Base-by-base conservation (phyloP, 2,113 vertebrate species). In the Gracilinanus agilis region DNA sequence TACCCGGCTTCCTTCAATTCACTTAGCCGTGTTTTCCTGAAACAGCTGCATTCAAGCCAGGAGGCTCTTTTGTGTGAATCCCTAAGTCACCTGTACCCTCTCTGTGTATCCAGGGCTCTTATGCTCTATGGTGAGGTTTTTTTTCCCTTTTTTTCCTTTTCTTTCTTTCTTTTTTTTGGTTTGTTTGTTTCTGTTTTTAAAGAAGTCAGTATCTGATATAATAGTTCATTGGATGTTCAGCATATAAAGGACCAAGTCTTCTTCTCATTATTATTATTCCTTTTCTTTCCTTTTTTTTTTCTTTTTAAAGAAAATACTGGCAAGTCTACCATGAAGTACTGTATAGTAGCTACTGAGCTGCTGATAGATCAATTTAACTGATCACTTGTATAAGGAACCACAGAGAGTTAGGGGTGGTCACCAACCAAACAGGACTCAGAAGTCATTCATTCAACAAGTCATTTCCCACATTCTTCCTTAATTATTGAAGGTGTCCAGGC, bases 51-150 rank as follows among this genome's bases (percentile, higher is more conserved):
- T 75, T 44, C 40, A 94, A 96, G 93, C 95, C 94, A 95, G 88
- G 97, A 96, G 94, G 95, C 44, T 92, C 95, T 95, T 97, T 93
- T 96, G 94, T 97, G 95, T 90, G 90, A 94, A 96, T 94, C 95
- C 95, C 53, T 93, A 96, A 97, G 97, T 97, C 97, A 97, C 96
- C 96, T 95, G 96, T 24, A 92, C 97, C 94, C 96, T 95, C 55
- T 97, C 92, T 94, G 94, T 94, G 94, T 97, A 95, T 95, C 94
- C 92, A 96, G 90, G 94, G 92, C 89, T 96, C 92, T 90, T 97
- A 88, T 24, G 90, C 56, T 95, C 24, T 0, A 55, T 91, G 83
- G 94, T 3, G n/a, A 96, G 93, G 94, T 58, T 93, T 92, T 90
- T 90, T 12, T 27, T 9, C 53, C 53, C 53, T 92, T 16, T 9